Base-by-base conservation (phyloP, 2,113 vertebrate genomes). In the Elaphurus davidianus region DNA sequence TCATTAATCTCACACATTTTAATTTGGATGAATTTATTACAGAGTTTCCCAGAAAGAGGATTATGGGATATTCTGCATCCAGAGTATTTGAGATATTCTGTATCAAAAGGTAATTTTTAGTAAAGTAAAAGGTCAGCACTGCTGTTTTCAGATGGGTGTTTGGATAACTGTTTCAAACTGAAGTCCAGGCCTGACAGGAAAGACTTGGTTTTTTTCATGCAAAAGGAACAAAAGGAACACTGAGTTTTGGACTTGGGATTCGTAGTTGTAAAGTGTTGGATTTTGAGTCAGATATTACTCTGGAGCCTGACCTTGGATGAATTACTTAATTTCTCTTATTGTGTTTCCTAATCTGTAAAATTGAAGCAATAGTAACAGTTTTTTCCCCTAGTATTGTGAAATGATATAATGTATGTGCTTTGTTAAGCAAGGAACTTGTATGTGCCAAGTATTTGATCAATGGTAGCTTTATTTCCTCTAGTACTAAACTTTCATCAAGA, bases 301-400 rank as follows among this genome's bases (percentile, higher is more conserved):
- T 86, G 54, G 78, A 82, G 16, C 25, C 45, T 93, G 64, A 36
- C 3, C 7, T 82, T 96, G 25, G 40, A 30, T 79, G 50, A 64
- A 33, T 55, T 93, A 40, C 60, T 74, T 88, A 64, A 40, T 91
- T 96, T 85, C n/a, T 79, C 36, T 81, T 25, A 88, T 17, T 88
- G 33, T 89, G 47, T 92, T 96, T 94, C 55, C 64, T 94, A 55
- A 47, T 82, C 71, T 84, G 28, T 87, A 62, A 97, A 79, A 67
- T 28, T 52, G 16, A 91, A 84, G 45, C 28, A 88, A 7, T 36
- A 82, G 43, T 36, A 74, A 57, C n/a, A 25, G 1, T 62, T 90
- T 94, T 84, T 27, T 94, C 45, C 1, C 17, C 62, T 81, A 82
- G 13, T 82, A n/a, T 67, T 79, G 15, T 94, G 30, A 84, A 95